Evolutionary conservation across 2,113 vertebrate genomes (phyloP), one percentile per base, ranked within the genome.

Genomic region (Eretmochelys imbricata): DNA sequence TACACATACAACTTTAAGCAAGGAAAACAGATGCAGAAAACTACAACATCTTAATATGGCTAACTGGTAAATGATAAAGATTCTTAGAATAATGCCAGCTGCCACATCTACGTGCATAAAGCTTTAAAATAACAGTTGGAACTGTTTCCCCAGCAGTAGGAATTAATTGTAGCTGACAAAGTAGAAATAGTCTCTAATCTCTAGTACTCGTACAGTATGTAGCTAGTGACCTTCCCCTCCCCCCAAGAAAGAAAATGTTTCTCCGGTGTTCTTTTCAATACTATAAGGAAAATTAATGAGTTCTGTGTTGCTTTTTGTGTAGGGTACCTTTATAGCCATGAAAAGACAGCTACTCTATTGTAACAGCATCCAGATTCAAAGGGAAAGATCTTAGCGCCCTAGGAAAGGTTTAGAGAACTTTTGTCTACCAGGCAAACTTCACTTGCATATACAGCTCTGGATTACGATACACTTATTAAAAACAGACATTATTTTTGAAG

Each of bases 121-220:
- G 50, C 29, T 83, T 55, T 55, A 46, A 3, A 87, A 84, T 62
- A 88, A 65, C 19, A 85, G 69, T 91, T 42, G 82, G 82, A 94
- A 25, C 57, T n/a, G 82, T 80, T 80, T 2, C 46, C 54, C 65
- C 78, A 24, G 2, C 79, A 48, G n/a, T 6, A 84, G 80, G 89
- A 96, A 95, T 96, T 95, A 86, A 88, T 88, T 55, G 95, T 51
- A 75, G 82, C 84, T 97, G 96, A 88, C 93, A 94, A 89, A 88
- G 79, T 78, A 31, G 10, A 84, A 94, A 48, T 92, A 12, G 62
- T 78, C 29, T 80, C 85, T 96, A 79, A 9, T 86, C 62, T 90
- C 76, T 85, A 85, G 49, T 94, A 95, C 48, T 90, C 85, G 84
- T 24, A 2, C 76, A 79, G 53, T 69, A 76, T 69, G 4, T 1